Base-by-base conservation (phyloP, 2,888 invertebrate genomes). In the Sinopyrophorus schimmeli region DNA sequence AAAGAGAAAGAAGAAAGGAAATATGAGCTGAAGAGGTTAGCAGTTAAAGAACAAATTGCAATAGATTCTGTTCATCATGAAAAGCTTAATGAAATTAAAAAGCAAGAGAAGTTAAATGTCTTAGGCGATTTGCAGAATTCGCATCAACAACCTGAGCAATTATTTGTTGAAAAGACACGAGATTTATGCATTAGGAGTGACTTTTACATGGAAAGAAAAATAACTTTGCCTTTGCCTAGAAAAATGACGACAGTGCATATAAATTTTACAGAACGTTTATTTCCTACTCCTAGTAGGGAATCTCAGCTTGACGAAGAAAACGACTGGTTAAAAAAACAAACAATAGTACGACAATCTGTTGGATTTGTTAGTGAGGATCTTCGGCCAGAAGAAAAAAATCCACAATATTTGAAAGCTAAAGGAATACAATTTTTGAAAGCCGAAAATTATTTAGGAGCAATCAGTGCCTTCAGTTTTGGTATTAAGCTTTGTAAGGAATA, bases 251-350 rank as follows among this genome's bases (percentile, higher is more conserved):
- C 76, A 23, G 77, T 92, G 38, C 76, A 80, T 55, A 80, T 91
- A 5, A 78, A 74, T 17, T 90, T 91, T 65, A 89, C 91, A 0
- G 81, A 83, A 5, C 76, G 92, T 42, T 79, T 79, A 12, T 90
- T 93, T 67, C 86, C 89, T 1, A 92, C 92, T 1, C 92, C 92
- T 0, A 84, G 84, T 38, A 76, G 92, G 51, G 89, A 90, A 69
- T 89, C 89, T 1, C 76, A 77, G 34, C 76, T 78, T 9, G 72
- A 76, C 1, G 83, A 86, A 65, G 92, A 92, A 70, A 81, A 87
- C 58, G 83, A 86, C 74, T 92, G 90, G 89, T 69, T 92, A 52
- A 77, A 78, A 55, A 91, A 91, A 67, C 86, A 91, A 63, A 85
- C 84, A 2, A 80, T 84, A 63, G 87, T 88, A 5, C 76, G 86